phyloP scores from a whole-genome alignment of 2,888 invertebrate genomes.

The Entomobrya proxima region DNA sequence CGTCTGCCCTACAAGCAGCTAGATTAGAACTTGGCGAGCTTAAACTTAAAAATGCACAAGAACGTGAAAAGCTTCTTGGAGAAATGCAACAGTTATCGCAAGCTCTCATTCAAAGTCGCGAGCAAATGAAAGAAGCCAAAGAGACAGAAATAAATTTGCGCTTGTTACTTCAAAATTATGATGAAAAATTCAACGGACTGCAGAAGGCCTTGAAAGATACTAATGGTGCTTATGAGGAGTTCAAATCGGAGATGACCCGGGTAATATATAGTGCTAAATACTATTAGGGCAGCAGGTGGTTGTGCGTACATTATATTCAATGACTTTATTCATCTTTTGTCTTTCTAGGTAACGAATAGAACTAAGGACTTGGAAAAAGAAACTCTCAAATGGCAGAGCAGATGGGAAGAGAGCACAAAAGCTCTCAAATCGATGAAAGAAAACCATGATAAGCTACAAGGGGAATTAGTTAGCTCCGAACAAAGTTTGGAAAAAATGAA shows the following conservation, averaged over 20 bases:
- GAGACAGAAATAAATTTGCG: conserved; percentile 72
- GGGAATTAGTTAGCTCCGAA: conserved; percentile 70
- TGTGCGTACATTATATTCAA: background rate
- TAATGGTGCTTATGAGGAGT: conserved; percentile 73
- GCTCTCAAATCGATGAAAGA: conserved; percentile 69
- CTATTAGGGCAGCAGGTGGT: no score
- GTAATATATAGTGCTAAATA: conserved; percentile 58
- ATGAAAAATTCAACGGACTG: conserved; percentile 74
- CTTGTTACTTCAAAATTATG: conserved; percentile 72
- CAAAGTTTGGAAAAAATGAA: conserved; percentile 75
- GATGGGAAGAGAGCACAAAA: conserved; percentile 74
- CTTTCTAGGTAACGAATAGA: conserved; percentile 71
- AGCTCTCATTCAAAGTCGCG: conserved; percentile 72
- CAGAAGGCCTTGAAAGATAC: conserved; percentile 74
- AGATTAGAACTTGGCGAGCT: conserved; percentile 72
- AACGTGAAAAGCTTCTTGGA: conserved; percentile 72
- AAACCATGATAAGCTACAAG: conserved; percentile 72
- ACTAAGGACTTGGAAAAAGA: conserved; percentile 74
- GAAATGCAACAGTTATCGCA: conserved; percentile 75
- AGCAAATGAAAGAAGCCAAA: conserved; percentile 74
- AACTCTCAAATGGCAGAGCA: conserved; percentile 72
- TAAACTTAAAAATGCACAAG: conserved; percentile 73
- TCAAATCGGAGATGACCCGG: conserved; percentile 73
- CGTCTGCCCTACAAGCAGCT: conserved; percentile 64
- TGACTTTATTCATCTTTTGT: background rate